phyloP scores from a whole-genome alignment of 2,797 vertebrate species.

The Micropoecilia bifurca region DNA sequence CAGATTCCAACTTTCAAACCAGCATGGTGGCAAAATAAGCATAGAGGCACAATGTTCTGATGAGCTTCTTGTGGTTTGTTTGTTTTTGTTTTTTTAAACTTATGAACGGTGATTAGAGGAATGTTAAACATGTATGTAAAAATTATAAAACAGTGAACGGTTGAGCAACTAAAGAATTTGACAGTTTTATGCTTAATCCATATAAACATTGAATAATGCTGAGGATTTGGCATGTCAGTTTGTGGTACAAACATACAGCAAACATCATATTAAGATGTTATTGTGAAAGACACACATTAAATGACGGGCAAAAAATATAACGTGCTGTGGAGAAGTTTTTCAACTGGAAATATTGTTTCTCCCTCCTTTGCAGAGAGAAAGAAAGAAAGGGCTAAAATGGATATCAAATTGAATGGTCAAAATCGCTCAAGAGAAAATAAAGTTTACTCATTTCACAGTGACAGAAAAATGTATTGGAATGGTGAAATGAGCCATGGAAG shows the following conservation, averaged over 20 bases:
- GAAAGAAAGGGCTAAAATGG: not conserved
- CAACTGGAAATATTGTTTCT: not conserved
- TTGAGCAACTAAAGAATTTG: not conserved
- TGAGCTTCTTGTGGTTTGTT: not conserved
- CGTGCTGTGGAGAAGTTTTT: slow-evolving; percentile 18
- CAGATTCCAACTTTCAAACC: too few relatives aligned
- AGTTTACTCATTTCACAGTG: slow-evolving; percentile 41
- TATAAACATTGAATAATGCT: too few relatives aligned
- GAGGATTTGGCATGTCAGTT: not conserved
- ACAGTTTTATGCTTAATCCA: not conserved
- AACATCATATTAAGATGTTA: slow-evolving; percentile 11
- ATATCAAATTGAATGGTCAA: slow-evolving; percentile 16
- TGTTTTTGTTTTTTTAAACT: not conserved
- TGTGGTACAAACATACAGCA: not conserved
- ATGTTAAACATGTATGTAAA: not conserved
- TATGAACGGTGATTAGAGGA: not conserved
- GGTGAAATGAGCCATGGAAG: slow-evolving; percentile 30
- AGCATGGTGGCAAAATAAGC: not conserved
- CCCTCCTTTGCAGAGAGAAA: not conserved
- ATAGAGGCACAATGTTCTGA: not conserved
- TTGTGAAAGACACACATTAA: slow-evolving; percentile 26
- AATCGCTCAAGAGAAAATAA: slow-evolving; percentile 36
- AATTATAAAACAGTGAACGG: not conserved
- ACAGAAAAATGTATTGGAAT: slow-evolving; percentile 48
- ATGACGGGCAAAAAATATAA: slow-evolving; percentile 26